These are phyloP conservation scores for Phymorhynchus buccinoides DNA, from an alignment of 1,140 invertebrate species.

Conservation along the genomic window DNA sequence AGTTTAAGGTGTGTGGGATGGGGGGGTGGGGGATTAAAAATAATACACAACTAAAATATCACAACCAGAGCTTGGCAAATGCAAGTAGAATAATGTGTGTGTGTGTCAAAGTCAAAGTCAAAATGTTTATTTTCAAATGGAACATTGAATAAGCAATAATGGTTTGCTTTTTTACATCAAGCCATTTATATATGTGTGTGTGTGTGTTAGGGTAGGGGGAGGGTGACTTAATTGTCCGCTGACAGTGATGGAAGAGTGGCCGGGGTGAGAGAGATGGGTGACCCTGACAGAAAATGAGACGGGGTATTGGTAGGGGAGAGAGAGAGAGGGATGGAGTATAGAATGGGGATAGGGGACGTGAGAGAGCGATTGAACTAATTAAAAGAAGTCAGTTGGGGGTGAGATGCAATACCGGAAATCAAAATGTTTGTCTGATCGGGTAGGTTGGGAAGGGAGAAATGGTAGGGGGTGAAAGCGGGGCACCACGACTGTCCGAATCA, in stretches of 20 bases:
- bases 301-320: neutral
- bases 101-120: too few species aligned
- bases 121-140: too few species aligned
- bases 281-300: neutral
- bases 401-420: neutral
- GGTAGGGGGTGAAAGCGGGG: neutral
- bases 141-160: too few species aligned
- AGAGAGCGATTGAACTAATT: neutral
- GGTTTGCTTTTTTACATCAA: too few species aligned
- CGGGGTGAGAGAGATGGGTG: neutral
- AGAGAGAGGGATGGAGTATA: neutral
- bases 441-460: neutral
- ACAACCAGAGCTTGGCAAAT: too few species aligned
- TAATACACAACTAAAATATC: too few species aligned
- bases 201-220: too few species aligned
- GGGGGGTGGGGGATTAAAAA: neutral
- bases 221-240: neutral
- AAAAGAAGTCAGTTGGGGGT: neutral
- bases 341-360: neutral
- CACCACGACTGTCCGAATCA: too few species aligned
- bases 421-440: neutral
- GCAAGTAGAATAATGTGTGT: too few species aligned
- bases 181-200: too few species aligned
- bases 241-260: neutral
- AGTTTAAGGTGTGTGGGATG: neutral